Evolutionary conservation across 2,113 vertebrate genomes (phyloP).

Genomic region (Candoia aspera): DNA sequence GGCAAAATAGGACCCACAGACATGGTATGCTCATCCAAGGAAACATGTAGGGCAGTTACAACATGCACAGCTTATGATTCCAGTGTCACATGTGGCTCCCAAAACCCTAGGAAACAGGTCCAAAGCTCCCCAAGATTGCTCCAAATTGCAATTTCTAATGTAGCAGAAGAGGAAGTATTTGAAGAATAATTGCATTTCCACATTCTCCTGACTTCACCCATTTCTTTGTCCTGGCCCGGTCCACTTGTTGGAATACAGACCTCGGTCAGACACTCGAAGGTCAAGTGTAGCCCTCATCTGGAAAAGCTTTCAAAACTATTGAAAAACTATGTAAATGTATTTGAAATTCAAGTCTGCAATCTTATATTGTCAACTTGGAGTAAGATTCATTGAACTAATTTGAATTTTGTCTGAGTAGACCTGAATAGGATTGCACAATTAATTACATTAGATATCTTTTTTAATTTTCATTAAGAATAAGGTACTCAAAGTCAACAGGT

Average conservation of each 20-base stretch:
- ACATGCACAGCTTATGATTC: background rate
- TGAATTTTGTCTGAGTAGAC: background rate
- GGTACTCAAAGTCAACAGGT: background rate
- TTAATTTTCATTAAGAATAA: slow-evolving; percentile 32
- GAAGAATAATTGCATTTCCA: background rate
- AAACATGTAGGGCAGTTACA: background rate
- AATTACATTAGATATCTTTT: slow-evolving; percentile 33
- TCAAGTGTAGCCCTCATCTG: background rate
- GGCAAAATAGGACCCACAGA: background rate
- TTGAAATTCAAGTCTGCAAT: slow-evolving; percentile 26
- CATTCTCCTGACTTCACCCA: background rate
- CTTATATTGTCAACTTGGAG: background rate
- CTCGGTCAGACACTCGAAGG: background rate
- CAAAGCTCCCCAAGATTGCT: background rate
- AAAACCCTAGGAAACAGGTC: background rate
- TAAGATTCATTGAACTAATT: background rate
- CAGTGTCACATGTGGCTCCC: background rate
- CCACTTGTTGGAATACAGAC: background rate
- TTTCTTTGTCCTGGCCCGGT: background rate
- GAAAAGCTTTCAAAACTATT: background rate
- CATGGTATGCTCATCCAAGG: background rate
- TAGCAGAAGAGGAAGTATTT: background rate
- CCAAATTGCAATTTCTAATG: background rate
- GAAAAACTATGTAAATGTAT: slow-evolving; percentile 20
- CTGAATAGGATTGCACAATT: background rate